Percentiles rank a stretch among this genome's conserved stretches.
phyloP scores from a whole-genome alignment of 2,113 vertebrate genomes.

The Hippocampus guttulatus region DNA sequence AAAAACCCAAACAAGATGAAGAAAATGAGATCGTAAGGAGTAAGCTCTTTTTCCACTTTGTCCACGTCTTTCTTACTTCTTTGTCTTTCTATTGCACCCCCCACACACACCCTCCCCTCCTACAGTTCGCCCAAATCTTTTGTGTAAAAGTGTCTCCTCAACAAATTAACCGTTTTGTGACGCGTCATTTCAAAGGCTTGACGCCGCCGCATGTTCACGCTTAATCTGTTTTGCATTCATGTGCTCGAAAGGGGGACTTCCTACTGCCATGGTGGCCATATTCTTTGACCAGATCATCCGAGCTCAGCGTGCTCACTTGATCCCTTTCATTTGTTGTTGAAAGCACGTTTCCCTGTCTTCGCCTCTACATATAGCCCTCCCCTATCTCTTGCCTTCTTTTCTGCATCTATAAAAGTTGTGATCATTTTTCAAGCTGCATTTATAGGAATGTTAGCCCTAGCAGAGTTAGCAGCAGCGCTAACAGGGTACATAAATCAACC shows the following conservation, averaged over 20 bases:
- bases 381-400: slow-evolving; percentile 19
- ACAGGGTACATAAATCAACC: slow-evolving; percentile 68
- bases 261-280: slow-evolving; percentile 54
- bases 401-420: slow-evolving; percentile 51
- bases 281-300: slow-evolving; percentile 63
- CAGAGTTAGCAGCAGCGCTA: slow-evolving; percentile 52
- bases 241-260: slow-evolving; percentile 59
- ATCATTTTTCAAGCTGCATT: slow-evolving; percentile 63
- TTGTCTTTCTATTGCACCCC: slow-evolving; percentile 16
- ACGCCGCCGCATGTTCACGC: slow-evolving; percentile 51
- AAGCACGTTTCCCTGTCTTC: slow-evolving; percentile 46
- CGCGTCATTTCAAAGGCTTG: slow-evolving; percentile 61
- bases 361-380: slow-evolving; percentile 5
- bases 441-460: slow-evolving; percentile 48
- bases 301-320: slow-evolving; percentile 57
- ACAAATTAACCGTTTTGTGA: slow-evolving; percentile 73
- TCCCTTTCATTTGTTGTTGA: slow-evolving; percentile 63
- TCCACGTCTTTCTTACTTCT: slow-evolving; percentile 44
- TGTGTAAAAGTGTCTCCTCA: slow-evolving; percentile 64
- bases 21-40: slow-evolving; percentile 39
- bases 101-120: background rate
- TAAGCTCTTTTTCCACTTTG: slow-evolving; percentile 44
- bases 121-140: slow-evolving; percentile 40
- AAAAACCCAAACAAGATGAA: slow-evolving; percentile 14
- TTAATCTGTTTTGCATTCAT: slow-evolving; percentile 74